Percentiles rank a stretch among this genome's conserved stretches.
phyloP scores from a whole-genome alignment of 2,113 vertebrate species.

The Panthera tigris region DNA sequence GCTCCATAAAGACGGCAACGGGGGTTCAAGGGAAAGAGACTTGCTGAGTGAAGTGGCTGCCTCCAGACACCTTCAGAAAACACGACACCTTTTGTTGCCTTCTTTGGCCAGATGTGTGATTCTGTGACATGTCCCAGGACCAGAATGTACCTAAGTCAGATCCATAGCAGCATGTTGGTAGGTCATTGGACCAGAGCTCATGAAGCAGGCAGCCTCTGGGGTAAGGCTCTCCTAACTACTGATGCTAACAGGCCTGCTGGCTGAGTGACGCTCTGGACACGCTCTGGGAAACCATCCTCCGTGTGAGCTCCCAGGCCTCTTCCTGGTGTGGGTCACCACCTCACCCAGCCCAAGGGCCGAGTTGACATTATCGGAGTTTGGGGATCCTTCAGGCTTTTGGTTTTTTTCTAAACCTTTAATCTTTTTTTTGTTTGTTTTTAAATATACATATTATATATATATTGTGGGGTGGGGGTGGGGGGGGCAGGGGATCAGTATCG shows the following conservation, averaged over 20 bases:
- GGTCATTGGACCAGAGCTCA: conserved; percentile 81
- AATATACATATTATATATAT: conserved; percentile 30
- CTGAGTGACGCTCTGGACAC: conserved; percentile 70
- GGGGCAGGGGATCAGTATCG: conserved; percentile 51
- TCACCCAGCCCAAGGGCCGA: conserved; percentile 81
- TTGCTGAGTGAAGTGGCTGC: conserved; percentile 85
- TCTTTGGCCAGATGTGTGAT: conserved; percentile 87
- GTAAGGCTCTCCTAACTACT: conserved; percentile 91
- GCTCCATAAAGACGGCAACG: conserved; percentile 98
- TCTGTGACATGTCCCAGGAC: conserved; percentile 87
- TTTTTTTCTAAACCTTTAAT: conserved; percentile 82
- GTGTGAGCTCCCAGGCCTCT: conserved; percentile 83
- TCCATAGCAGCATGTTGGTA: conserved; percentile 82
- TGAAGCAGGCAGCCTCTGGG: conserved; percentile 80
- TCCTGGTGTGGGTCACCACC: conserved; percentile 85
- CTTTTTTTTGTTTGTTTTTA: conserved; percentile 71
- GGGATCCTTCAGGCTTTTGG: conserved; percentile 55
- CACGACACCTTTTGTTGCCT: conserved; percentile 87
- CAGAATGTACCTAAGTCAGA: conserved; percentile 83
- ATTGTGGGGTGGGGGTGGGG: not conserved
- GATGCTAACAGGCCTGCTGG: conserved; percentile 86
- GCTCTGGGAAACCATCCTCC: conserved; percentile 84
- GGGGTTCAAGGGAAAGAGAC: conserved; percentile 98
- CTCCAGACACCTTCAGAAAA: conserved; percentile 77
- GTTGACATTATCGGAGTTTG: conserved; percentile 76